phyloP scores from a whole-genome alignment of 2,888 invertebrate genomes.

The Cephus pygmeus region DNA sequence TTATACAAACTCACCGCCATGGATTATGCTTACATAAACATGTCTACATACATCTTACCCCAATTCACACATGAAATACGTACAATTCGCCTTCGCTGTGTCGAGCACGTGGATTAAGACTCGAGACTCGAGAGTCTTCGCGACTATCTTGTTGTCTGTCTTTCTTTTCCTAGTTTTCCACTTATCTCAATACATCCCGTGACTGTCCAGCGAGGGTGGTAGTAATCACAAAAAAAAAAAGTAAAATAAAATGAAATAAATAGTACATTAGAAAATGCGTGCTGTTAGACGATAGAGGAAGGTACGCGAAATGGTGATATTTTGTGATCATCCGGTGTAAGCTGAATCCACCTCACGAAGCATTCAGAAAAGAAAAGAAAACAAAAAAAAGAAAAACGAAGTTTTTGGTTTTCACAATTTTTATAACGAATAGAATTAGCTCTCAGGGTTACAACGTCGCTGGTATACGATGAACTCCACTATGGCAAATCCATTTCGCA shows the following conservation, averaged over 20 bases:
- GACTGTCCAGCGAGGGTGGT: background rate
- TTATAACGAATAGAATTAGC: slow-evolving; percentile 1
- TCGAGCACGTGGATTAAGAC: background rate
- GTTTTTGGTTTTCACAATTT: background rate
- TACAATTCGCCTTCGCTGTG: background rate
- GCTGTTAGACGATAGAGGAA: background rate
- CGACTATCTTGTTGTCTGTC: background rate
- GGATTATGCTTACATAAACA: slow-evolving; percentile 16
- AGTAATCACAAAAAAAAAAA: background rate
- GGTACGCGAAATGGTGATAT: slow-evolving; percentile 25
- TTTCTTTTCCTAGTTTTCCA: background rate
- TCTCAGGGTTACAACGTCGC: slow-evolving; percentile 1
- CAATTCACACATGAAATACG: background rate
- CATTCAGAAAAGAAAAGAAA: slow-evolving; percentile 3
- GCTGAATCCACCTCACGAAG: slow-evolving; percentile 23
- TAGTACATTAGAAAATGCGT: slow-evolving; percentile 15
- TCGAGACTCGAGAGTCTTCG: background rate
- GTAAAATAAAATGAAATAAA: background rate
- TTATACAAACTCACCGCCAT: slow-evolving; percentile 19
- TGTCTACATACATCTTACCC: background rate
- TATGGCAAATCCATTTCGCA: background rate
- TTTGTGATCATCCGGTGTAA: slow-evolving; percentile 29
- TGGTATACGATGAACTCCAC: background rate
- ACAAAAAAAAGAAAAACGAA: slow-evolving; percentile 1
- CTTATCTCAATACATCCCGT: background rate